Evolutionary conservation across 2,113 vertebrate species (phyloP).

Genomic region (Hippocampus zosterae): DNA sequence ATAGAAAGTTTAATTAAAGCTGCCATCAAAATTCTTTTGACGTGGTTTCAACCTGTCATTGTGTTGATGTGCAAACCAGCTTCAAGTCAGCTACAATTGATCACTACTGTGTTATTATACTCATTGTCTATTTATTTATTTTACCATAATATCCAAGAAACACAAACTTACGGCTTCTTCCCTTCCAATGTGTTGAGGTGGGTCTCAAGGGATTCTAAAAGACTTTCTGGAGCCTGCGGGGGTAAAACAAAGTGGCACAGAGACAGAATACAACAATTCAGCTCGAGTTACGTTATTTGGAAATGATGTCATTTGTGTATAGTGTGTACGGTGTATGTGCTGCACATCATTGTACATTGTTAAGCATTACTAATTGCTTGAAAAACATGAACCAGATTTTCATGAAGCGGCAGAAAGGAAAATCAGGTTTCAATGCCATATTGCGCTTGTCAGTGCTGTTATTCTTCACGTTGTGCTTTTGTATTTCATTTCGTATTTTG

Average conservation of each 20-base stretch:
- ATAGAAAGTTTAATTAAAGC: not conserved
- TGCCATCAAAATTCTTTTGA: not conserved
- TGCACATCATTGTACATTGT: not conserved
- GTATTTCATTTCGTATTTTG: not conserved
- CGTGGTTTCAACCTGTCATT: not conserved
- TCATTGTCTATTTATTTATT: not conserved
- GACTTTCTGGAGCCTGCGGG: constrained; percentile 91
- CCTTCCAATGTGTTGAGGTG: constrained; percentile 98
- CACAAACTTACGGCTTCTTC: constrained; percentile 84
- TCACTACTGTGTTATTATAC: not conserved
- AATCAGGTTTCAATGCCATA: not conserved
- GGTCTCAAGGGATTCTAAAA: constrained; percentile 95
- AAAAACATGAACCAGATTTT: too few species aligned
- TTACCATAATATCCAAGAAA: not conserved
- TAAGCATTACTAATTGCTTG: too few species aligned
- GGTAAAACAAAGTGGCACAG: constrained; percentile 16
- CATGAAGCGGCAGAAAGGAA: not conserved
- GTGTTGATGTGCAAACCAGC: not conserved
- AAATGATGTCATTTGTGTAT: not conserved
- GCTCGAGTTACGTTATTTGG: not conserved
- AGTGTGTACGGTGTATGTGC: not conserved
- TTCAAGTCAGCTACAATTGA: not conserved
- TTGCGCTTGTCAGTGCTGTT: not conserved
- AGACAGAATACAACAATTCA: not conserved
- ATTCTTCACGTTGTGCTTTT: not conserved